A percentile compares a stretch with the other conserved stretches of the same genome.
Evolutionary conservation across 2,113 vertebrate genomes (phyloP).

Genomic region (Tauraco erythrolophus): DNA sequence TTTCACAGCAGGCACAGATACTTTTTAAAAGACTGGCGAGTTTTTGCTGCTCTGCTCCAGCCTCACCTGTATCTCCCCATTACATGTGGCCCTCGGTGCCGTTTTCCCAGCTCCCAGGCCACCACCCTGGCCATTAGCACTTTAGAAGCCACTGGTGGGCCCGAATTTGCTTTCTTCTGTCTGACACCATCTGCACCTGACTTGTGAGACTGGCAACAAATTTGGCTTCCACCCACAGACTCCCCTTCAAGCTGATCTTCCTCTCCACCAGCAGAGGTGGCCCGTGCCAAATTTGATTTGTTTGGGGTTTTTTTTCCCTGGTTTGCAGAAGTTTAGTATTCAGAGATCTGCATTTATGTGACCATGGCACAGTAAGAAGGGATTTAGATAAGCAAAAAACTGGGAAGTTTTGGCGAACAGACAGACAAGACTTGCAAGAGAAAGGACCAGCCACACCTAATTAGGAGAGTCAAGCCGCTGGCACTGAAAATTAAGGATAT

Average conservation of each 20-base stretch:
- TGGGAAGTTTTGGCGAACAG: background rate
- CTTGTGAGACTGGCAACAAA: background rate
- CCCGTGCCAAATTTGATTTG: background rate
- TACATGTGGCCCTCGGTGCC: background rate
- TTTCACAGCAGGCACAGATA: conserved; percentile 22
- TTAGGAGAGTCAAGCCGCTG: background rate
- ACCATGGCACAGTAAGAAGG: background rate
- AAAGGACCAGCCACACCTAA: background rate
- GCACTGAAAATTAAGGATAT: background rate
- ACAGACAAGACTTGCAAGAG: background rate
- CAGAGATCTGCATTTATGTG: background rate
- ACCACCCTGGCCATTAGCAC: background rate
- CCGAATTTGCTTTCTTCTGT: background rate
- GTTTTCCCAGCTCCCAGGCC: background rate
- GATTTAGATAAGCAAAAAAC: background rate
- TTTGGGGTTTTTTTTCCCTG: background rate
- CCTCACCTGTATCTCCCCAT: background rate
- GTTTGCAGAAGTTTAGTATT: background rate
- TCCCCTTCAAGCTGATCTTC: background rate
- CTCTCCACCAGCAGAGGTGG: background rate
- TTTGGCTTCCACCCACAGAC: background rate
- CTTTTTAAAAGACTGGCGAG: background rate
- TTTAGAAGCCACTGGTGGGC: background rate
- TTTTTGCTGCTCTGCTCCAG: background rate
- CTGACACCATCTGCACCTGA: background rate